Base-by-base conservation (phyloP, 1,140 invertebrate genomes). In the Solenopsis invicta region DNA sequence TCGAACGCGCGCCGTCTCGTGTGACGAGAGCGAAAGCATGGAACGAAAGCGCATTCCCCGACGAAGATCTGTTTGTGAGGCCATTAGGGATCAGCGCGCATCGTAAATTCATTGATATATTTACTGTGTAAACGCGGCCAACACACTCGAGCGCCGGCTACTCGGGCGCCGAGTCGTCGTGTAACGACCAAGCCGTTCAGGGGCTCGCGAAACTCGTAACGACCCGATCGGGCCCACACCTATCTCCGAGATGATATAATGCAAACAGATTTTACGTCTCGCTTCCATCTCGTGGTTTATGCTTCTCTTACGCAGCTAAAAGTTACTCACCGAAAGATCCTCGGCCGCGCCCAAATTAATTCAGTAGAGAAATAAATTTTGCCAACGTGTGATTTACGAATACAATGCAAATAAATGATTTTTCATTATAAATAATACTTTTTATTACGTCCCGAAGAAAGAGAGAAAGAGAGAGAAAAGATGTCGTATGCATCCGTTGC, bases 11-110 rank as follows among this genome's bases (percentile, higher is more conserved):
- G 24, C 66, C 80, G 59, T 77, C 72, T 78, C 34, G 21, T 8
- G 18, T 41, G 62, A 67, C 29, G 62, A 62, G 72, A 78, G 67
- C 77, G 66, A 86, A 76, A 69, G 61, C 77, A 24, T 29, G 62
- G 48, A 34, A 69, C 50, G 89, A 90, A 80, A 66, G 80, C 88
- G 86, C 94, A 94, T 94, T 94, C 90, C 90, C 90, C 93, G 92
- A 91, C 93, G 92, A 91, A 92, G 93, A 94, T 95, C 92, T 93
- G 93, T 94, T 94, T 93, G 93, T 91, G 91, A 92, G 93, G 92
- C 92, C 92, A 94, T 94, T 94, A 94, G 89, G 93, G 93, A 94
- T 94, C 93, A 92, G 89, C 90, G 87, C 54, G 78, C 89, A 92
- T 94, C 94, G 94, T 94, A 94, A 90, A 91, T 92, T 92, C 89